Conservation (phyloP, 2,797 vertebrate species). For the Smutsia gigantea region DNA sequence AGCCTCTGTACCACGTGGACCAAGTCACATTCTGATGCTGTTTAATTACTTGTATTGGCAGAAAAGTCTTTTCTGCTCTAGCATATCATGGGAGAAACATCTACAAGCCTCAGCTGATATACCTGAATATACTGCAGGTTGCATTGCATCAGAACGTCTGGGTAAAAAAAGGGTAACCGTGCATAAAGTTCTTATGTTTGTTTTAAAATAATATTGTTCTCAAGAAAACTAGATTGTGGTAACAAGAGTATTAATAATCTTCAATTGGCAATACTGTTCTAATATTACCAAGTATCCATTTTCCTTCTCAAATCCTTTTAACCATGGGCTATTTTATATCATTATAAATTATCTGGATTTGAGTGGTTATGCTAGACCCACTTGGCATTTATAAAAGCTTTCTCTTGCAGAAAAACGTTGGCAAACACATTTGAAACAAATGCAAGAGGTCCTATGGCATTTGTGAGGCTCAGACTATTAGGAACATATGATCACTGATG, state of each 20-base stretch:
- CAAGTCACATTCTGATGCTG: neutral
- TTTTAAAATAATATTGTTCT: neutral
- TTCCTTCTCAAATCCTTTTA: neutral
- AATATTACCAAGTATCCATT: neutral
- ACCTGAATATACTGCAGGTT: neutral
- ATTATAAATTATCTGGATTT: neutral
- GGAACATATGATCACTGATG: slow-evolving; percentile 55
- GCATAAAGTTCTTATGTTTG: neutral
- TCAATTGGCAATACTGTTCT: slow-evolving; percentile 19
- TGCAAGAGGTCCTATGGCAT: neutral
- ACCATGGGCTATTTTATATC: neutral
- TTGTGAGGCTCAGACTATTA: slow-evolving; percentile 56
- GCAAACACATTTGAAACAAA: slow-evolving; percentile 52
- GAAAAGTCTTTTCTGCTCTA: neutral
- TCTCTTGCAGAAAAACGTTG: slow-evolving; percentile 23
- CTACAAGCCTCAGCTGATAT: neutral
- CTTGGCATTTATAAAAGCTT: slow-evolving; percentile 48
- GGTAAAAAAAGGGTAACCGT: neutral
- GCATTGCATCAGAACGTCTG: neutral
- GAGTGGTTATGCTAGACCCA: neutral
- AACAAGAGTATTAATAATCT: neutral
- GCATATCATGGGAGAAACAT: neutral
- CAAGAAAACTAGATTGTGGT: neutral
- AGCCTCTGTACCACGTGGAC: neutral
- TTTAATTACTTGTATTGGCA: slow-evolving; percentile 14